Percentiles rank a stretch among this genome's conserved stretches.
These are phyloP conservation scores for Xylota segnis DNA, from an alignment of 2,888 invertebrate genomes.

Conservation along the genomic window DNA sequence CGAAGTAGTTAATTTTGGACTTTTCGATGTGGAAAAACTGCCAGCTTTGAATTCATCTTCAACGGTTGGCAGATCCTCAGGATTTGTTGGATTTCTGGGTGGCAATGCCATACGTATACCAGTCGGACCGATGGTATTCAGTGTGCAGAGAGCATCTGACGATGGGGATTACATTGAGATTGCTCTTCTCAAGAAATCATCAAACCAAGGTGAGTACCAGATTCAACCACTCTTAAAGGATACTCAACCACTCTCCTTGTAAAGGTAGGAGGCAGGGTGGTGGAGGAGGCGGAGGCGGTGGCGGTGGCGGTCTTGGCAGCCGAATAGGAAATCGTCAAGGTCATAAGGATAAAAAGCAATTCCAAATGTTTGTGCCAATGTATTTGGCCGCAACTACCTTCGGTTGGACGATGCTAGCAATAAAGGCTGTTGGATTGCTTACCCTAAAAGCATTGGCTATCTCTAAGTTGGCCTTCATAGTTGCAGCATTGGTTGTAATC, in stretches of 20 bases:
- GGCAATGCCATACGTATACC: constrained; percentile 83
- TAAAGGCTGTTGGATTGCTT: constrained; percentile 87
- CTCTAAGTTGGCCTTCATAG: constrained; percentile 89
- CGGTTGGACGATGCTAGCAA: constrained; percentile 87
- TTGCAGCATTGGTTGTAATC: constrained; percentile 87
- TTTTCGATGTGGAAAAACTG: constrained; percentile 86
- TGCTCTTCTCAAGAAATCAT: constrained; percentile 82
- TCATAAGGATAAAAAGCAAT: constrained; percentile 86
- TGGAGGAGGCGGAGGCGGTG: constrained; percentile 80
- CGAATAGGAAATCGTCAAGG: constrained; percentile 77
- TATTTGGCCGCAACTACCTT: constrained; percentile 89
- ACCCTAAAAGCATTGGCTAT: constrained; percentile 89
- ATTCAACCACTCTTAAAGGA: neutral
- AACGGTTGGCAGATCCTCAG: constrained; percentile 80
- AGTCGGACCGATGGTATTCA: constrained; percentile 83
- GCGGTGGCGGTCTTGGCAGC: constrained; percentile 79
- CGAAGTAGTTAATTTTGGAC: constrained; percentile 86
- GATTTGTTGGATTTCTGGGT: constrained; percentile 82
- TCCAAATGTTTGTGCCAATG: constrained; percentile 88
- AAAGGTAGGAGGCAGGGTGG: constrained; percentile 77
- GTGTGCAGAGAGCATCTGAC: constrained; percentile 83
- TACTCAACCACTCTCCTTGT: neutral
- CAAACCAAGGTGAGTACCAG: constrained; percentile 80
- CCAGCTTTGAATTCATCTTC: constrained; percentile 78
- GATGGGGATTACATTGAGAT: constrained; percentile 83